Percentiles rank a stretch among this genome's conserved stretches.
phyloP scores from a whole-genome alignment of 2,797 vertebrate genomes.

The Picus viridis region DNA sequence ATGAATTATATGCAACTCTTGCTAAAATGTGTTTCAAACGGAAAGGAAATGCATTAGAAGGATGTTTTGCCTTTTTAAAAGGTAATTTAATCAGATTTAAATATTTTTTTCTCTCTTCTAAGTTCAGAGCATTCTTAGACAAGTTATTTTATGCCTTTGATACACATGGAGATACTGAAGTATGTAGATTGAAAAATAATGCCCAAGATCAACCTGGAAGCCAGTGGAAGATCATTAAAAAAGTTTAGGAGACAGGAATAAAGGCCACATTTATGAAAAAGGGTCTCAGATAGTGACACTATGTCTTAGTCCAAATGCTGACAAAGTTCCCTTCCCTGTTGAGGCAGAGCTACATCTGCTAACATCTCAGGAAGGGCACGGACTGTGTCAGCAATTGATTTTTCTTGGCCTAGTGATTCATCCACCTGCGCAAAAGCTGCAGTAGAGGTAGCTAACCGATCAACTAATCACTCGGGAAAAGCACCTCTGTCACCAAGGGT shows the following conservation, averaged over 20 bases:
- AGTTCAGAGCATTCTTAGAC: background rate
- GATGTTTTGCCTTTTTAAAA: background rate
- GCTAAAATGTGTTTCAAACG: background rate
- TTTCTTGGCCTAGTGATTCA: background rate
- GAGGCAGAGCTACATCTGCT: background rate
- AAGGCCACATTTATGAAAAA: background rate
- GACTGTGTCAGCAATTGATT: conserved; percentile 1
- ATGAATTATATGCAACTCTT: background rate
- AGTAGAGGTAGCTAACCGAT: background rate
- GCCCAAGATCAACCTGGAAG: background rate
- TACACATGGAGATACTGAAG: background rate
- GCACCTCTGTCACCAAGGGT: background rate
- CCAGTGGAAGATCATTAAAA: background rate
- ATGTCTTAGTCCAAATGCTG: background rate
- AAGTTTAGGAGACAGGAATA: background rate
- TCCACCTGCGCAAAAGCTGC: background rate
- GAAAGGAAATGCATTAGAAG: background rate
- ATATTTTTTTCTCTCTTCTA: background rate
- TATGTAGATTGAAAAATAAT: background rate
- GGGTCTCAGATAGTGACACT: background rate
- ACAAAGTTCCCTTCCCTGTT: background rate
- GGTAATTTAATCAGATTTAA: background rate
- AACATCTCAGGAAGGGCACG: background rate
- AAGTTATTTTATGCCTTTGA: background rate
- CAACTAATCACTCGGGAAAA: conserved; percentile 8